Conservation (phyloP, 2,797 vertebrate species). For the Oceanodroma leucorhoa region DNA sequence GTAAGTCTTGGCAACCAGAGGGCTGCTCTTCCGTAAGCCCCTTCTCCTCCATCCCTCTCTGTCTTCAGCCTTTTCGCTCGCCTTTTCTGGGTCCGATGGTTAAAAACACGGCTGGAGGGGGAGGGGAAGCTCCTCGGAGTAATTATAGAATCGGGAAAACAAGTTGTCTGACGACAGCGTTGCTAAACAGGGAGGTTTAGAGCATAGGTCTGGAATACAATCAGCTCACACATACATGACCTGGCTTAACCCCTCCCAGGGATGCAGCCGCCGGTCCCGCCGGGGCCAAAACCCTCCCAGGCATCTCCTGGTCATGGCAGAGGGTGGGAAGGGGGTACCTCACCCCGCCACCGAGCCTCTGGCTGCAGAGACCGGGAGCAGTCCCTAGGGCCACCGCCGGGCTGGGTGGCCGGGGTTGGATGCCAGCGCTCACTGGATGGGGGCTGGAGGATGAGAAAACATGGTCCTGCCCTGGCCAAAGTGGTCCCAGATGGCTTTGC, state of each 20-base stretch:
- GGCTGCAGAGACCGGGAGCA: not conserved
- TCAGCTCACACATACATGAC: conserved; percentile 44
- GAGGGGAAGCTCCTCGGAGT: conserved; percentile 41
- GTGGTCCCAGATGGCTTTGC: not conserved
- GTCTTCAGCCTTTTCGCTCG: not conserved
- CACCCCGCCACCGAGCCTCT: accelerated
- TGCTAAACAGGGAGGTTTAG: conserved; percentile 67
- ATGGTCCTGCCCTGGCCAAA: not conserved
- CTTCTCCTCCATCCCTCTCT: not conserved
- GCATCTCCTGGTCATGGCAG: not conserved
- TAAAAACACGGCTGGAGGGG: not conserved
- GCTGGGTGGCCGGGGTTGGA: not conserved
- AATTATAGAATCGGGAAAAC: conserved; percentile 73
- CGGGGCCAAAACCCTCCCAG: not conserved
- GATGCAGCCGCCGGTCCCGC: not conserved
- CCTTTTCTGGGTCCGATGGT: conserved; percentile 40
- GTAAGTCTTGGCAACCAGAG: not conserved
- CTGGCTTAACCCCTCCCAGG: conserved; percentile 56
- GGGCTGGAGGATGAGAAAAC: not conserved
- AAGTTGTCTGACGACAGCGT: conserved; percentile 69
- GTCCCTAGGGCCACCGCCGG: accelerated
- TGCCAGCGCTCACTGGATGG: not conserved
- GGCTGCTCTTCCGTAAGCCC: not conserved
- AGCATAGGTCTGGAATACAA: conserved; percentile 69
- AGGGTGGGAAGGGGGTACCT: not conserved